phyloP scores from a whole-genome alignment of 1,140 invertebrate genomes.

The Leptoteleia sp. region DNA sequence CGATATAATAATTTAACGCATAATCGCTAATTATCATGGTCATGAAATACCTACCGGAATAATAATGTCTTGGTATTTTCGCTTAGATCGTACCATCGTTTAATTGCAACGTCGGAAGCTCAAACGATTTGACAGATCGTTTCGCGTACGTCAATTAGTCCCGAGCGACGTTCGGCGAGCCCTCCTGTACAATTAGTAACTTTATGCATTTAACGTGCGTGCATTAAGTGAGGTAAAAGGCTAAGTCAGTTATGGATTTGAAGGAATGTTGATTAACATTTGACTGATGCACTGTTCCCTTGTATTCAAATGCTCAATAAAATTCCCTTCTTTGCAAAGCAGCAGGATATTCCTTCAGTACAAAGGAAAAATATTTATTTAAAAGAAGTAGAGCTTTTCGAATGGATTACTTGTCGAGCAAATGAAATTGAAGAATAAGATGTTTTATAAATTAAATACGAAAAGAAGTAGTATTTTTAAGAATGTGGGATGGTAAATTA shows the following conservation, averaged over 20 bases:
- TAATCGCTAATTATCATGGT: conserved; percentile 58
- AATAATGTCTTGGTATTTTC: conserved; percentile 66
- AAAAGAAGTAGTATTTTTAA: too few species aligned
- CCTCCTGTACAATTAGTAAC: conserved; percentile 63
- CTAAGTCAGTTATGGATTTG: conserved; percentile 41
- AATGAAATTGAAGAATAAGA: too few species aligned
- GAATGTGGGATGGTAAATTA: too few species aligned
- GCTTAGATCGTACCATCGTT: conserved; percentile 49
- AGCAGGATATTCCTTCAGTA: too few species aligned
- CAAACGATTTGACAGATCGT: conserved; percentile 63
- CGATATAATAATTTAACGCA: conserved; percentile 46
- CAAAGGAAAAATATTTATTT: too few species aligned
- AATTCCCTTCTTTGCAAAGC: too few species aligned
- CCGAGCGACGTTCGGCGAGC: conserved; percentile 60
- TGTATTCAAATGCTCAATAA: neutral
- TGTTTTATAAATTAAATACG: too few species aligned
- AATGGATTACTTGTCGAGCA: too few species aligned
- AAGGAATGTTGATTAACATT: conserved; percentile 53
- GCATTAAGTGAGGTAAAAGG: conserved; percentile 52
- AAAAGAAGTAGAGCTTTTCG: too few species aligned
- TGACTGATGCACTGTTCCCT: neutral
- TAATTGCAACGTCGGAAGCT: conserved; percentile 66
- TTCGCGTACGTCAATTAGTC: conserved; percentile 65
- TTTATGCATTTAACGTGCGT: conserved; percentile 53
- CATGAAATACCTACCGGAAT: conserved; percentile 59